Evolutionary conservation across 1,140 invertebrate genomes (phyloP), one percentile per base, ranked within the genome.

Genomic region (Fopius arisanus): DNA sequence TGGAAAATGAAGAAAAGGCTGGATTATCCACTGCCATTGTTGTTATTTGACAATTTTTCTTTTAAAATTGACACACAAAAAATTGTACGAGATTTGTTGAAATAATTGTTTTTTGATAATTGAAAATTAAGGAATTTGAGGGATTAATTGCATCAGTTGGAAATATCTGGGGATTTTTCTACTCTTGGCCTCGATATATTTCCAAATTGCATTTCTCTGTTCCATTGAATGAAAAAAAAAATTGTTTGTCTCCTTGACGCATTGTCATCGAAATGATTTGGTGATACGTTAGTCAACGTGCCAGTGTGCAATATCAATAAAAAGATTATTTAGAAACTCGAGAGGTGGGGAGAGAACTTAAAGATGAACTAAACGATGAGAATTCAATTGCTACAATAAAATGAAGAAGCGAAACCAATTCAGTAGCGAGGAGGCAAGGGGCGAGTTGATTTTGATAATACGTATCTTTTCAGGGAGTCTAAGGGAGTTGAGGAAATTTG

Each of bases 21-120:
- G 73, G 79, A 81, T 81, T 79, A 80, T 82, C 79, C 81, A 83
- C 82, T 83, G 82, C 82, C 82, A 83, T 80, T 81, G 76, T 81
- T 80, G 74, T 80, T 79, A 74, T 75, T 81, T 54, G 67, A 74
- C 73, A 33, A 78, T 48, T 51, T 74, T 70, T 51, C 59, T 67
- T 74, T 72, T 72, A 73, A 63, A 75, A 67, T 77, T 71, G 72
- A 29, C 62, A 21, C 74, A 73, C 71, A 65, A 75, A 10, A 48
- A 59, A 59, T 28, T 48, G n/a, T 48, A 48, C 16, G 43, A 48
- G 6, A 48, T 48, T 48, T 48, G 43, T 48, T 48, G 43, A 48
- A 16, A 48, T 48, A 48, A 48, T 48, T 48, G 43, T 48, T 48
- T 48, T 48, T 16, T 28, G 28, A 54, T 23, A 40, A 67, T 26